Evolutionary conservation across 2,113 vertebrate genomes (phyloP), one percentile per base, ranked within the genome.

Genomic region (Ariopsis seemanni): DNA sequence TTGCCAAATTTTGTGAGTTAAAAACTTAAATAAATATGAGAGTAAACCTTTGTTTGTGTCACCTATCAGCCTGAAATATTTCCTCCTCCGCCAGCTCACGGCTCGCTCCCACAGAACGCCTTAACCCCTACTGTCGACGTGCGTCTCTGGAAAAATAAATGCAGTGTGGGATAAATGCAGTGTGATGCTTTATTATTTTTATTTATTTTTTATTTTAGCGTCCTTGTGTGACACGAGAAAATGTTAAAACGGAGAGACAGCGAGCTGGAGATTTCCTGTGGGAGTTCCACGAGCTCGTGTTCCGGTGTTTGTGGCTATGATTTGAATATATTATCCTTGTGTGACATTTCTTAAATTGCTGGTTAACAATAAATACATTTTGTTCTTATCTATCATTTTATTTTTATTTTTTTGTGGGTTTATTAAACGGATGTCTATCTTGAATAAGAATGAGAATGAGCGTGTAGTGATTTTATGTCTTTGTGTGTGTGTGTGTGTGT

Each of bases 31-130:
- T 42, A 91, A 79, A 92, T 94, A 94, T 92, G 91, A 94, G 91
- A 93, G 92, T 92, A 94, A 95, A 95, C 92, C 93, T 95, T 94
- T 95, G 94, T 95, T 95, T 94, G 93, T 95, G 94, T 95, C 94
- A 94, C 93, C 94, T 92, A 95, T 95, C 93, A 94, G 92, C 89
- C 91, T 95, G 95, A 95, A 95, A 95, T 95, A 95, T 95, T 94
- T 94, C 93, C 94, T 88, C 89, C 91, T 91, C 92, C 88, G 18
- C 87, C 63, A 42, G 91, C 93, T 92, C 90, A 91, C 91, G 74
- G 89, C 93, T 92, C 88, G 90, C 91, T 91, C 93, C 91, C 83
- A 15, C 14, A 1, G 69, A 34, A 34, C 27, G 89, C 79, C 91
- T 94, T 94, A 95, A 95, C 93, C 93, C 93, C 88, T 94, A 93